phyloP scores from a whole-genome alignment of 2,888 invertebrate genomes.

The Arctia plantaginis region DNA sequence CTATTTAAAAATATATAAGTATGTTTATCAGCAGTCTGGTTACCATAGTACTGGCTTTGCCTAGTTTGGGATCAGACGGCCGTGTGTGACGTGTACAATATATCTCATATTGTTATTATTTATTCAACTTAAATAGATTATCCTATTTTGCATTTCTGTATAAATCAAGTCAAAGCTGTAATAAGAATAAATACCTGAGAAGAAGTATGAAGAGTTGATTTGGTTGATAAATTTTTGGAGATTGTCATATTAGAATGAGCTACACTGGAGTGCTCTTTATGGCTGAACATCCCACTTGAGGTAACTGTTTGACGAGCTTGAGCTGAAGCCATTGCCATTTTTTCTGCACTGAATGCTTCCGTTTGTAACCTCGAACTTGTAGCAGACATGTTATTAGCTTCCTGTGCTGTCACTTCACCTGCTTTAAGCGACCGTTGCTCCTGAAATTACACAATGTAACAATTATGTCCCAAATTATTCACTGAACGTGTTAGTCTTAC shows the following conservation, averaged over 20 bases:
- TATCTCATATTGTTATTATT: too few species aligned
- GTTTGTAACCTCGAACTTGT: slow-evolving; percentile 94
- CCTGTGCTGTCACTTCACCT: slow-evolving; percentile 94
- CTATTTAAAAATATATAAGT: too few species aligned
- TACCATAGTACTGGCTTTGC: too few species aligned
- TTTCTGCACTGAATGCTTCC: slow-evolving; percentile 94
- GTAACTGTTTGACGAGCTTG: slow-evolving; percentile 94
- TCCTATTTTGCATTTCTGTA: not conserved
- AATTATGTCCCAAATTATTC: slow-evolving; percentile 30
- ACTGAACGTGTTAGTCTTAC: slow-evolving; percentile 7
- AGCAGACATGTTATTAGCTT: slow-evolving; percentile 94
- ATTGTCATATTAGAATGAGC: slow-evolving; percentile 94
- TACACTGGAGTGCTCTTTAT: slow-evolving; percentile 89
- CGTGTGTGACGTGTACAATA: too few species aligned
- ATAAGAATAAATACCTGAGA: slow-evolving; percentile 75
- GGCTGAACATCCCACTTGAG: slow-evolving; percentile 92
- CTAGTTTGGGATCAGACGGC: too few species aligned
- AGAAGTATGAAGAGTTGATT: slow-evolving; percentile 84
- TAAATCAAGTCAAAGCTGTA: not conserved
- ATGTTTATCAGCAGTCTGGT: too few species aligned
- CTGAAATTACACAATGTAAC: slow-evolving; percentile 79
- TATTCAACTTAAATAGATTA: not conserved
- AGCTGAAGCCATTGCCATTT: slow-evolving; percentile 90
- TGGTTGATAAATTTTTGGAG: slow-evolving; percentile 90
- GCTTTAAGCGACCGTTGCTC: slow-evolving; percentile 94